Conservation (phyloP, 1,140 invertebrate genomes). For the Eubasilissa regina region DNA sequence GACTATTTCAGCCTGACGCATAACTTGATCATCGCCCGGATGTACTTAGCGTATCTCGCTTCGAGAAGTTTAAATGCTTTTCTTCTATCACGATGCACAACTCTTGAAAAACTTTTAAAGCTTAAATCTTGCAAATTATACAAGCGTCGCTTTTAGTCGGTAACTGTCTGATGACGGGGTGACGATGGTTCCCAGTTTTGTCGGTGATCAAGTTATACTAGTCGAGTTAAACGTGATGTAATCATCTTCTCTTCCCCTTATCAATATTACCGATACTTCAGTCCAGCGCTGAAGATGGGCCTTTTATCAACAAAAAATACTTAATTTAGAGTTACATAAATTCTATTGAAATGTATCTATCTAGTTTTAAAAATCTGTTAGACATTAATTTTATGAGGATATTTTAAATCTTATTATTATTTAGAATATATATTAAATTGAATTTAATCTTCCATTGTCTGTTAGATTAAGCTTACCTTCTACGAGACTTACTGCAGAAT, state of each 20-base stretch:
- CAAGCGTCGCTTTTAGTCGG: no score
- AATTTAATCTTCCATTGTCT: slow-evolving; percentile 17
- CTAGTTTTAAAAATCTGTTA: slow-evolving; percentile 21
- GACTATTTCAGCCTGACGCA: no score
- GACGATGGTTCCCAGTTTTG: background rate
- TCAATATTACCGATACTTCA: slow-evolving; percentile 8
- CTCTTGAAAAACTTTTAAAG: no score
- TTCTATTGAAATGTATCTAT: slow-evolving; percentile 31
- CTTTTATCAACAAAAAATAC: slow-evolving; percentile 22
- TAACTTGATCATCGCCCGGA: no score
- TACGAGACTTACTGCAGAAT: background rate
- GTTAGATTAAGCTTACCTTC: slow-evolving; percentile 5
- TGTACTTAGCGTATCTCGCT: no score
- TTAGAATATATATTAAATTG: background rate
- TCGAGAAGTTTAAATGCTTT: no score
- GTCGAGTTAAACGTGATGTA: background rate
- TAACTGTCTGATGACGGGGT: no score
- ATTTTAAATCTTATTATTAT: slow-evolving; percentile 16
- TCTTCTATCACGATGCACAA: no score
- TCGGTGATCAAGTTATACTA: background rate
- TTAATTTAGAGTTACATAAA: slow-evolving; percentile 28
- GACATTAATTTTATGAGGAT: slow-evolving; percentile 14
- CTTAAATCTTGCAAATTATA: no score
- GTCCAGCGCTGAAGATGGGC: background rate
- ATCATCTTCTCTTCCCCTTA: slow-evolving; percentile 15